Evolutionary conservation across 2,113 vertebrate genomes (phyloP), one percentile per base, ranked within the genome.

Genomic region (Syrrhaptes paradoxus): DNA sequence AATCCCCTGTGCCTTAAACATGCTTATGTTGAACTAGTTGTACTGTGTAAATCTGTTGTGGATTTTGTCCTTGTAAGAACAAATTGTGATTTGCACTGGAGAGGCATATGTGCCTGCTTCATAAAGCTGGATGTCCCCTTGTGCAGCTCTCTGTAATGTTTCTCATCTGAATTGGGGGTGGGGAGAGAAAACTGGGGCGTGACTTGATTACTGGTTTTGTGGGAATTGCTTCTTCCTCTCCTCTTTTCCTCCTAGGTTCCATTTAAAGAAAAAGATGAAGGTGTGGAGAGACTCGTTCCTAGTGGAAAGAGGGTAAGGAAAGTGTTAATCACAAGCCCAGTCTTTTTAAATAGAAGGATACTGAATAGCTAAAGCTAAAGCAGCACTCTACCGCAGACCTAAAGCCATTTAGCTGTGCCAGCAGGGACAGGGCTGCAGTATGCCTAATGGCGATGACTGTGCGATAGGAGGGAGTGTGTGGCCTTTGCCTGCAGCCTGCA

Each of bases 261-360:
- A 99, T 96, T 92, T 98, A 85, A 99, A 98, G 97, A 99, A 98
- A 97, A 99, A 99, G 97, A 95, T 97, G 71, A 98, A 99, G 95
- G 96, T 98, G 43, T 99, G 99, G 99, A 98, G 99, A 91, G 99
- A 99, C 90, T 99, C 99, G 0, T 99, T 99, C 96, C 98, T 99
- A 68, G 99, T 99, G 83, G 99, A 99, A 97, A 98, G 99, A 97
- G 99, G 99, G 99, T 99, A 97, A 97, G 97, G 66, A 96, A 85
- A 85, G 6, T 1, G 70, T 93, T 70, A 95, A 92, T 70, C 49
- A 16, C 54, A 89, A 91, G 41, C 74, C 19, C 43, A 52, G 17
- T 43, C 48, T 38, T 75, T 91, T 77, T 28, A 92, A 85, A 74
- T 59, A 87, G 77, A 55, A 85, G 45, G 19, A 13, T 73, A 13